These are phyloP conservation scores for Schlechtendalia chinensis DNA, from an alignment of 1,140 invertebrate genomes.

Conservation along the genomic window DNA sequence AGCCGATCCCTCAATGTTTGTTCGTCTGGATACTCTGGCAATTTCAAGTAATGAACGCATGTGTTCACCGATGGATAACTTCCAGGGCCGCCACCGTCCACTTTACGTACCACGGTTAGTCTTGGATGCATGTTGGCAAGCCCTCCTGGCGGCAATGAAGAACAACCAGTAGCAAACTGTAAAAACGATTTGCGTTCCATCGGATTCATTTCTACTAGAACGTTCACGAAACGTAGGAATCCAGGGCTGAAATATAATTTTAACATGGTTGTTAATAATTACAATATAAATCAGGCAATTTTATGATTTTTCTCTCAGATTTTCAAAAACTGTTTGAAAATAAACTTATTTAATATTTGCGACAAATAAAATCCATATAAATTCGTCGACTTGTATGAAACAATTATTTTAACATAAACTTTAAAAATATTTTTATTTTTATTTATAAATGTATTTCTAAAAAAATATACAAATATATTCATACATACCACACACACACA, in stretches of 20 bases:
- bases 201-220: conserved; percentile 82
- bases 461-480: too few relatives aligned
- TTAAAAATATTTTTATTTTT: too few relatives aligned
- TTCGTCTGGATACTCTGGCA: conserved; percentile 97
- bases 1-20: conserved; percentile 90
- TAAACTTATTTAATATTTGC: too few relatives aligned
- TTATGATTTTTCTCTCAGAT: too few relatives aligned
- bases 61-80: conserved; percentile 99
- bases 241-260: conserved; percentile 69
- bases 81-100: conserved; percentile 90
- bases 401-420: too few relatives aligned
- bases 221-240: conserved; percentile 94
- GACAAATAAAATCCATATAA: too few relatives aligned
- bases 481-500: too few relatives aligned
- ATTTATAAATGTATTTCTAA: too few relatives aligned
- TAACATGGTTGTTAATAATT: background rate
- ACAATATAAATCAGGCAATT: too few relatives aligned
- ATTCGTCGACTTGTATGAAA: too few relatives aligned
- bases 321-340: too few relatives aligned
- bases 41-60: conserved; percentile 98
- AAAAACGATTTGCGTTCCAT: conserved; percentile 94
- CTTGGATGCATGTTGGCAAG: conserved; percentile 94
- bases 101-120: conserved; percentile 90
- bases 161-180: conserved; percentile 98
- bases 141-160: conserved; percentile 92